Evolutionary conservation across 2,888 invertebrate genomes (phyloP).

Genomic region (Heliothis peltigera): DNA sequence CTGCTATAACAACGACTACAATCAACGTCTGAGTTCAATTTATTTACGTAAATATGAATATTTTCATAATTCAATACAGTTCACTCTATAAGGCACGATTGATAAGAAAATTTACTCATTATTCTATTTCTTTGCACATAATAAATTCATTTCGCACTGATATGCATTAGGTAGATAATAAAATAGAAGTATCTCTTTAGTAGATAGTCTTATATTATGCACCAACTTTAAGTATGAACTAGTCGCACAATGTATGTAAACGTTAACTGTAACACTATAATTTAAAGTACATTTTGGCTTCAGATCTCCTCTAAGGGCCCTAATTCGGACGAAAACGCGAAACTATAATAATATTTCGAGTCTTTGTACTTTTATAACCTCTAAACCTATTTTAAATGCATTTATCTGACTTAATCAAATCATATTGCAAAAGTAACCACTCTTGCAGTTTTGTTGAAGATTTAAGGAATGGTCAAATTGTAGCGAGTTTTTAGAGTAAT

Average conservation of each 20-base stretch:
- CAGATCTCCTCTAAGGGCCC: slow-evolving; percentile 68
- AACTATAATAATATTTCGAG: slow-evolving; percentile 72
- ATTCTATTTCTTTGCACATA: slow-evolving; percentile 36
- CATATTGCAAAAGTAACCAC: slow-evolving; percentile 68
- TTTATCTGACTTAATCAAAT: slow-evolving; percentile 78
- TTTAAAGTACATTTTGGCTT: slow-evolving; percentile 80
- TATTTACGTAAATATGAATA: slow-evolving; percentile 47
- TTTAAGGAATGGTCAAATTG: slow-evolving; percentile 35
- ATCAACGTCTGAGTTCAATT: slow-evolving; percentile 22
- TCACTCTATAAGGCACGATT: slow-evolving; percentile 81
- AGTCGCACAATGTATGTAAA: slow-evolving; percentile 61
- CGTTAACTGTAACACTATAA: slow-evolving; percentile 56
- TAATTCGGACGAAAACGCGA: slow-evolving; percentile 74
- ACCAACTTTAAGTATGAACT: slow-evolving; percentile 68
- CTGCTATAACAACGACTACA: slow-evolving; percentile 53
- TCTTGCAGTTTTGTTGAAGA: slow-evolving; percentile 75
- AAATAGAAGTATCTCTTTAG: slow-evolving; percentile 58
- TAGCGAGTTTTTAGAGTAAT: not conserved
- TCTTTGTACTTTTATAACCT: slow-evolving; percentile 84
- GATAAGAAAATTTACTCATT: slow-evolving; percentile 65
- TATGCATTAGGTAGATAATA: slow-evolving; percentile 69
- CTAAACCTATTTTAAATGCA: slow-evolving; percentile 88
- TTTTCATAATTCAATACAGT: slow-evolving; percentile 61
- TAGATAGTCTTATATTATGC: slow-evolving; percentile 79
- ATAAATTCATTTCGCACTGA: slow-evolving; percentile 57